Evolutionary conservation across 2,113 vertebrate genomes (phyloP).

Genomic region (Corvus hawaiiensis): DNA sequence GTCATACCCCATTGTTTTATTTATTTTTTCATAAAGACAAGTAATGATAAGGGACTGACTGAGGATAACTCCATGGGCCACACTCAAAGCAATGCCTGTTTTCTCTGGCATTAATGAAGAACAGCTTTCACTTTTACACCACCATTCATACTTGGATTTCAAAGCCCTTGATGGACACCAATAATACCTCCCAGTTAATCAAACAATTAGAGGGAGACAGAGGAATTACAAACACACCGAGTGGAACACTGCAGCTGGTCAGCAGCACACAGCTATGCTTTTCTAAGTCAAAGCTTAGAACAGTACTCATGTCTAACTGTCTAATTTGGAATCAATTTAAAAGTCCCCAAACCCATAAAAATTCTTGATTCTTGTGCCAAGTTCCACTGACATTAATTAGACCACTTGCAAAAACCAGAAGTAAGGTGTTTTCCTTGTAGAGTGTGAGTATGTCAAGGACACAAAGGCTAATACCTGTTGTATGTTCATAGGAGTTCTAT

Average conservation of each 20-base stretch:
- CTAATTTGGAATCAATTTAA: neutral
- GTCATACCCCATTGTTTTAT: constrained; percentile 38
- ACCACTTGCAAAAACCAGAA: neutral
- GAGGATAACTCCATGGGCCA: neutral
- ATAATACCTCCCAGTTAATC: neutral
- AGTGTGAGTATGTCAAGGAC: neutral
- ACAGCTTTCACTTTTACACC: neutral
- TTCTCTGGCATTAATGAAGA: neutral
- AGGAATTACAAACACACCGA: neutral
- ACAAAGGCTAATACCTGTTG: neutral
- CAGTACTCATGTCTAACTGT: neutral
- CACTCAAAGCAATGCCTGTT: neutral
- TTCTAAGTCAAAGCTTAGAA: neutral
- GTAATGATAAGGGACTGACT: neutral
- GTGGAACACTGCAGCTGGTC: neutral
- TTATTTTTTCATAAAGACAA: constrained; percentile 28
- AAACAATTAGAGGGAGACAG: neutral
- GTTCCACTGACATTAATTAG: neutral
- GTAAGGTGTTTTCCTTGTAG: neutral
- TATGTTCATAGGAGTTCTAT: neutral
- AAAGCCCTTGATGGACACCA: neutral
- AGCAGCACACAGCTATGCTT: neutral
- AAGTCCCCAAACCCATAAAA: neutral
- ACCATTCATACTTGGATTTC: neutral
- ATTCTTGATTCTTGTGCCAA: neutral